Base-by-base conservation (phyloP, 2,888 invertebrate genomes). In the Schizotus pectinicornis region DNA sequence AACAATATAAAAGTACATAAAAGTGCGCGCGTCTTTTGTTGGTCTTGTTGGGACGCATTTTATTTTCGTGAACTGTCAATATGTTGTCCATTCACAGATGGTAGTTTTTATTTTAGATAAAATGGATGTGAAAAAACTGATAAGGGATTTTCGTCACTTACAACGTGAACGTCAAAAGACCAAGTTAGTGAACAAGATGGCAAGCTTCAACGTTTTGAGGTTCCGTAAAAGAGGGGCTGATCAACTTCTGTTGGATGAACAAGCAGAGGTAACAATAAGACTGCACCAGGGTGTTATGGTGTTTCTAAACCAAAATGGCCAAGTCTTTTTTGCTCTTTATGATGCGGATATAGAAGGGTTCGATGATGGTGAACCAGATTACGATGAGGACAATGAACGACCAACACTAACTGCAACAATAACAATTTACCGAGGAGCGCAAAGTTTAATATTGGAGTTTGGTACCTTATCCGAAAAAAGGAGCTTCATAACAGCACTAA, bases 381-480 rank as follows among this genome's bases (percentile, higher is more conserved):
- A n/a, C n/a, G n/a, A 46, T 48, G 36, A 47, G 30, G 35, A 47
- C 2, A n/a, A 34, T 47, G 31, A 35, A 47, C 6, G 2, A 49
- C 49, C 49, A 49, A 38, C 37, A 9, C 38, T 22, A 49, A 49
- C 13, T 12, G 38, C 38, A 49, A 49, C 49, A 31, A 11, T 49
- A 3, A 38, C 49, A 37, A 8, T 37, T 38, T 49, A 49, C 31
- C 11, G 14, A 49, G 49, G 11, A 49, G n/a, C 12, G 35, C 6
- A 49, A 38, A 49, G 7, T 38, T 14, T 49, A 30, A 49, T 6
- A 49, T 38, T 49, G 38, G 49, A 38, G 49, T 49, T 31, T 49
- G 38, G 30, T 8, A 49, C 22, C 31, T 6, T 49, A 32, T 22
- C 38, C 7, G 49, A 49, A 49, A 49, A 49, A 49, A 9, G 49